Evolutionary conservation across 2,797 vertebrate species (phyloP).

Genomic region (Neoniphon sammara): DNA sequence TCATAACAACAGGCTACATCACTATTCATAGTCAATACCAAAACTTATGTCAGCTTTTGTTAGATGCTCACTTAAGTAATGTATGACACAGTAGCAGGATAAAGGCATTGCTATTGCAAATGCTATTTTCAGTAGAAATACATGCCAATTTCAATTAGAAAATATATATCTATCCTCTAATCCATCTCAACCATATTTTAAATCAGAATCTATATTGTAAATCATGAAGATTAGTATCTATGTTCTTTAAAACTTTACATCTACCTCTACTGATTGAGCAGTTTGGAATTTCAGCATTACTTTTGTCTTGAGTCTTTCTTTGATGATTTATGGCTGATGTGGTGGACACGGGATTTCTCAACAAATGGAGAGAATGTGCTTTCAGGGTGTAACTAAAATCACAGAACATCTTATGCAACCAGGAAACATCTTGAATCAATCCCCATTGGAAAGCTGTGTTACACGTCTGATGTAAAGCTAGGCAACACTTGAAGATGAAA

Average conservation of each 20-base stretch:
- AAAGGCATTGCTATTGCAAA: no score
- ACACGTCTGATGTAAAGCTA: background rate
- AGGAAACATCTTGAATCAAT: conserved; percentile 23
- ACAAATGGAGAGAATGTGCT: conserved; percentile 12
- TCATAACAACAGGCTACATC: no score
- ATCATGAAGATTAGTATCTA: background rate
- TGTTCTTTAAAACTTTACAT: background rate
- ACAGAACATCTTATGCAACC: conserved; percentile 13
- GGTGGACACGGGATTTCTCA: conserved; percentile 7
- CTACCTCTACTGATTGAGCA: background rate
- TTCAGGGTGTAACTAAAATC: conserved; percentile 25
- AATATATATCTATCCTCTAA: no score
- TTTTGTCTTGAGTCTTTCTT: conserved; percentile 8
- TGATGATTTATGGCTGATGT: conserved; percentile 12
- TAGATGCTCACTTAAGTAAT: no score
- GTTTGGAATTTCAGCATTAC: background rate
- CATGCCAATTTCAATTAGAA: no score
- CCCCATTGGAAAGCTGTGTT: background rate
- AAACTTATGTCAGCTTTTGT: no score
- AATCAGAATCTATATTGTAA: no score
- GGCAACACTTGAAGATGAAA: background rate
- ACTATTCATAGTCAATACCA: no score
- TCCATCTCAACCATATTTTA: no score
- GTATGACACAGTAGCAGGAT: no score
- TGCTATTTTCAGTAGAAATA: no score